These are phyloP conservation scores for Notarius quadriscutis DNA, from an alignment of 2,113 vertebrate species.

Conservation along the genomic window DNA sequence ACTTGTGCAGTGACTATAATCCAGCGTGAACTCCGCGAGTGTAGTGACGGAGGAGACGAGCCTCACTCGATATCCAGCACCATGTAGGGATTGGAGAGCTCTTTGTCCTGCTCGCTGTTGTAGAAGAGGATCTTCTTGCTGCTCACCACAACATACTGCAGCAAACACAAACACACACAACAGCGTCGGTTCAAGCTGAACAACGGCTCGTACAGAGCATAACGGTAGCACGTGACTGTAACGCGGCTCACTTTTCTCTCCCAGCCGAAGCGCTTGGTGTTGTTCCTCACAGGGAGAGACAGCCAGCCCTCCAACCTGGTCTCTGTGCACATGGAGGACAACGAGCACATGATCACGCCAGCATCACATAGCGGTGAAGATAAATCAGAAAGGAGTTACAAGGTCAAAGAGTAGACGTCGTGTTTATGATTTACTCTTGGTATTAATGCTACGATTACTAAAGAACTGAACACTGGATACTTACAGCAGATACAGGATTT, in stretches of 20 bases:
- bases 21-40: too few relatives aligned
- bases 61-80: constrained; percentile 99
- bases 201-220: not conserved
- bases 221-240: not conserved
- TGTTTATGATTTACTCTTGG: not conserved
- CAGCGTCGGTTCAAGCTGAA: not conserved
- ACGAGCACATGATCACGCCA: not conserved
- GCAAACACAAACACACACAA: constrained; percentile 44
- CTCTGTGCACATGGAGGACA: constrained; percentile 68
- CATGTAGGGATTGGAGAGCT: constrained; percentile 96
- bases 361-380: not conserved
- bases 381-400: not conserved
- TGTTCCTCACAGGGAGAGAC: constrained; percentile 94
- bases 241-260: constrained; percentile 82
- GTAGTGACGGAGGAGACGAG: not conserved
- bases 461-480: not conserved
- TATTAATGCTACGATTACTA: not conserved
- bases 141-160: constrained; percentile 96
- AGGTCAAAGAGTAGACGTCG: not conserved
- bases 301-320: constrained; percentile 94
- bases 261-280: constrained; percentile 98
- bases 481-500: not conserved
- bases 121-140: constrained; percentile 99
- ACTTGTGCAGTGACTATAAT: too few relatives aligned
- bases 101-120: constrained; percentile 95